Conservation (phyloP, 2,797 vertebrate species). For the Tolypeutes matacus region DNA sequence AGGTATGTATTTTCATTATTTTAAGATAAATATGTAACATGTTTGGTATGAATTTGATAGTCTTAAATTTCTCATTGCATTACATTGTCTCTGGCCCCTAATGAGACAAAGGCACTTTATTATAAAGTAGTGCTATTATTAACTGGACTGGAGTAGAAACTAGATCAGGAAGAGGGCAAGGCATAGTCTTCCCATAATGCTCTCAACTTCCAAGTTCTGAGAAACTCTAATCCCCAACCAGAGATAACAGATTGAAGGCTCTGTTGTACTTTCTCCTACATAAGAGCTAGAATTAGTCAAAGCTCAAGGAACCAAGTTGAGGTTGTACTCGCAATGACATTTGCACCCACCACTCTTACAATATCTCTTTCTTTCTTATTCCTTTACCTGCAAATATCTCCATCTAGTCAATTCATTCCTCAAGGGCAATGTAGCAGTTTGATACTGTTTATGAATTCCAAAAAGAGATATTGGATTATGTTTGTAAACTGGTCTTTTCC, state of each 20-base stretch:
- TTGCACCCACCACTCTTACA: too few relatives aligned
- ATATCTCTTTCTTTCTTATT: not conserved
- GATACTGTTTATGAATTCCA: too few relatives aligned
- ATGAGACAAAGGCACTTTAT: slow-evolving; percentile 40
- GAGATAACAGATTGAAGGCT: not conserved
- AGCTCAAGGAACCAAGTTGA: not conserved
- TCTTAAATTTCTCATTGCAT: slow-evolving; percentile 65
- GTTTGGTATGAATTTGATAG: slow-evolving; percentile 69
- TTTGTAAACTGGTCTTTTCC: too few relatives aligned
- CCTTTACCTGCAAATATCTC: not conserved
- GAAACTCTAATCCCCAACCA: not conserved
- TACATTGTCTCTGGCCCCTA: slow-evolving; percentile 27
- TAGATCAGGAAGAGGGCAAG: not conserved
- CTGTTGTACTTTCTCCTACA: not conserved
- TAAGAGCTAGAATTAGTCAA: not conserved
- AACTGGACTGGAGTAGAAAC: not conserved
- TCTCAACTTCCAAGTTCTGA: not conserved
- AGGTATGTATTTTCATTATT: slow-evolving; percentile 70
- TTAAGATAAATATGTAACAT: slow-evolving; percentile 74
- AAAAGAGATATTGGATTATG: too few relatives aligned
- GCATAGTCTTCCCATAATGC: not conserved
- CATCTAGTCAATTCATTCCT: not conserved
- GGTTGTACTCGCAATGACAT: not conserved
- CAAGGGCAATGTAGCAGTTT: not conserved
- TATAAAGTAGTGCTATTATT: slow-evolving; percentile 20